A percentile compares a stretch with the other conserved stretches of the same genome.
Conservation (phyloP, 2,888 invertebrate species). For the Thymelicus lineola region DNA sequence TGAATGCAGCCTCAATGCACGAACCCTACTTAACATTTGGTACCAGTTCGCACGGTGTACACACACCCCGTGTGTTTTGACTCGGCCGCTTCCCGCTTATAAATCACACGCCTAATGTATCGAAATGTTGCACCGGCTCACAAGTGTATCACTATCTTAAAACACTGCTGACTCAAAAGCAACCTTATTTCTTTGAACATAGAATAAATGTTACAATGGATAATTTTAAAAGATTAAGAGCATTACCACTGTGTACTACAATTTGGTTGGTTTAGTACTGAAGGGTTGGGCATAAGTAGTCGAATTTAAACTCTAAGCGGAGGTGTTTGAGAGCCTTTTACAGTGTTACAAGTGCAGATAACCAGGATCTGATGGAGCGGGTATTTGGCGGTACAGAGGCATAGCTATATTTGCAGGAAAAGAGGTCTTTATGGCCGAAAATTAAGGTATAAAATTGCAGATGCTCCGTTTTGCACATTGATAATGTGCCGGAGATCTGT, state of each 20-base stretch:
- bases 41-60: slow-evolving; percentile 49
- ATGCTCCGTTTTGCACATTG: slow-evolving; percentile 19
- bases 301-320: slow-evolving; percentile 37
- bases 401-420: slow-evolving; percentile 33
- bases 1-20: neutral
- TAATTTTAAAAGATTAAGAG: neutral
- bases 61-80: slow-evolving; percentile 74
- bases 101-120: slow-evolving; percentile 84
- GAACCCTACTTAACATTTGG: slow-evolving; percentile 56
- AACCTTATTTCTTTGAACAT: slow-evolving; percentile 43
- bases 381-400: slow-evolving; percentile 48
- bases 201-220: slow-evolving; percentile 7
- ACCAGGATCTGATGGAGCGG: slow-evolving; percentile 59
- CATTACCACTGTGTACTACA: slow-evolving; percentile 10
- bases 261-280: slow-evolving; percentile 7
- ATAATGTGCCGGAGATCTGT: slow-evolving; percentile 54
- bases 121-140: slow-evolving; percentile 73
- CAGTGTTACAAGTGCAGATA: slow-evolving; percentile 46
- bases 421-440: slow-evolving; percentile 16
- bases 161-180: slow-evolving; percentile 41
- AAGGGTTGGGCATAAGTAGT: neutral
- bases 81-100: slow-evolving; percentile 75
- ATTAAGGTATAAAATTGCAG: slow-evolving; percentile 51
- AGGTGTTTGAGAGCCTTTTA: slow-evolving; percentile 47
- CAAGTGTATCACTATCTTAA: slow-evolving; percentile 64